A percentile compares a stretch with the other conserved stretches of the same genome.
Conservation (phyloP, 2,797 vertebrate species). For the Lagorchestes hirsutus region DNA sequence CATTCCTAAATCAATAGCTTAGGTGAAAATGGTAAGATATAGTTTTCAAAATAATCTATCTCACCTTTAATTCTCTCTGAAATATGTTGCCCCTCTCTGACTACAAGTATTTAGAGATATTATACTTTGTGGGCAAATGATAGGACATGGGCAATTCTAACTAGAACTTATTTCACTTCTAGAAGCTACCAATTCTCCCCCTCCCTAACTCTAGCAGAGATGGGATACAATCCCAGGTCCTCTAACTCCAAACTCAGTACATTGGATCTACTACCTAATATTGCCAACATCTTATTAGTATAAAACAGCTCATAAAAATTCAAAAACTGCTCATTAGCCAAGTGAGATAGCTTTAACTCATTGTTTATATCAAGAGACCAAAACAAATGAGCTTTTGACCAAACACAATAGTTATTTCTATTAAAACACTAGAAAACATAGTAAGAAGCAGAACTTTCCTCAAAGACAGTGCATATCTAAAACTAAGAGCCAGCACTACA, state of each 20-base stretch:
- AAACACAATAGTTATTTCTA: background rate
- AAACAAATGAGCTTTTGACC: too few species aligned
- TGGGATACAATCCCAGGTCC: background rate
- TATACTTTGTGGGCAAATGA: too few species aligned
- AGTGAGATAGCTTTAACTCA: background rate
- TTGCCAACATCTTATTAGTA: background rate
- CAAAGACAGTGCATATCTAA: background rate
- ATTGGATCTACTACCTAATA: background rate
- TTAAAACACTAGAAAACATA: background rate
- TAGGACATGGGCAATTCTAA: background rate
- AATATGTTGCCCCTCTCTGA: too few species aligned
- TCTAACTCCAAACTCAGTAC: background rate
- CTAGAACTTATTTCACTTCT: background rate
- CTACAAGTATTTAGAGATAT: too few species aligned
- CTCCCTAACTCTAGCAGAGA: background rate
- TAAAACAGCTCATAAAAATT: background rate
- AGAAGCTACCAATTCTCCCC: background rate
- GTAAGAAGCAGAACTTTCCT: background rate
- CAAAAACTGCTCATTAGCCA: background rate
- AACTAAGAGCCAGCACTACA: background rate
- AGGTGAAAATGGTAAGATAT: too few species aligned
- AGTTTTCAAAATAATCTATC: too few species aligned
- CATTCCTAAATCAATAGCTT: too few species aligned
- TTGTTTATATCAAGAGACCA: too few species aligned
- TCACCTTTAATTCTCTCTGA: too few species aligned